These are phyloP conservation scores for Phortica magna DNA, from an alignment of 2,888 invertebrate genomes.

Conservation along the genomic window DNA sequence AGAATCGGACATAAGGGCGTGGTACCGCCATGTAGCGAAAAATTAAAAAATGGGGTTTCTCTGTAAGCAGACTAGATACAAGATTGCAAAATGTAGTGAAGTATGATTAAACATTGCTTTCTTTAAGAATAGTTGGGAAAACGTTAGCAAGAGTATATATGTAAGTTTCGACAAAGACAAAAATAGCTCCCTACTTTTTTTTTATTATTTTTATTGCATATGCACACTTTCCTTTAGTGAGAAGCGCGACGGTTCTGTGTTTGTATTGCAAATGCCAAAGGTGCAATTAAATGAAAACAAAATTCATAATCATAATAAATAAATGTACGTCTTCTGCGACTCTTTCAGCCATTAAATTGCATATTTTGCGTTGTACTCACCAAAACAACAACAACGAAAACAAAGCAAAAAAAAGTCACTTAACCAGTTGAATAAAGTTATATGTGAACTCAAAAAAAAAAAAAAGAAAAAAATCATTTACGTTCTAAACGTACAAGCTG, in stretches of 20 bases:
- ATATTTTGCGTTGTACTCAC: constrained; percentile 4
- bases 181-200: too few species aligned
- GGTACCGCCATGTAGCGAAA: too few species aligned
- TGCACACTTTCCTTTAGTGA: not conserved
- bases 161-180: too few species aligned
- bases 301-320: constrained; percentile 44
- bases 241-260: not conserved
- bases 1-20: too few species aligned
- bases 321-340: not conserved
- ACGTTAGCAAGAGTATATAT: too few species aligned
- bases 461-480: not conserved
- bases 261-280: constrained; percentile 63
- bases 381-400: not conserved
- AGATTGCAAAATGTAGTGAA: too few species aligned
- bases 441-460: constrained; percentile 6
- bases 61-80: too few species aligned
- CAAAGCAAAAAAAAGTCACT: constrained; percentile 10
- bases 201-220: not conserved
- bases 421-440: constrained; percentile 29
- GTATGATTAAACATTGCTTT: not conserved
- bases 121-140: too few species aligned
- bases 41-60: too few species aligned
- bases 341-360: not conserved
- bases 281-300: constrained; percentile 66
- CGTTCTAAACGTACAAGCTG: not conserved